These are phyloP conservation scores for Eupithecia tripunctaria DNA, from an alignment of 2,888 invertebrate genomes.

Conservation along the genomic window DNA sequence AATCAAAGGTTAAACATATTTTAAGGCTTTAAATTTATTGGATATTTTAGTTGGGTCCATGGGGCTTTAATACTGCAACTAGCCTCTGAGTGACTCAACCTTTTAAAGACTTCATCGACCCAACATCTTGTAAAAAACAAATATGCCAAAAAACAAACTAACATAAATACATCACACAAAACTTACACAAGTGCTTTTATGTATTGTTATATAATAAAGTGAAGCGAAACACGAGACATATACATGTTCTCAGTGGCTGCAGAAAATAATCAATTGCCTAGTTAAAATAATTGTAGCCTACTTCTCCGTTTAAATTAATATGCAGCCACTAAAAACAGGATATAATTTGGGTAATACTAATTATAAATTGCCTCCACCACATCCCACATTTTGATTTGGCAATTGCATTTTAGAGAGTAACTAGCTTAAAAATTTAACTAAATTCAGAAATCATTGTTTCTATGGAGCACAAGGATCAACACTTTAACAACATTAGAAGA, in stretches of 20 bases:
- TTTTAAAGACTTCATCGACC: constrained; percentile 51
- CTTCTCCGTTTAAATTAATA: constrained; percentile 37
- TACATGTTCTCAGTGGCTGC: constrained; percentile 53
- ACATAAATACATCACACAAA: constrained; percentile 60
- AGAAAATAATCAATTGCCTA: constrained; percentile 56
- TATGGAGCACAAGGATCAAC: constrained; percentile 16
- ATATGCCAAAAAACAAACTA: constrained; percentile 52
- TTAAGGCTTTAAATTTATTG: constrained; percentile 27
- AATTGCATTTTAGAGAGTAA: constrained; percentile 32
- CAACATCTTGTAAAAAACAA: constrained; percentile 46
- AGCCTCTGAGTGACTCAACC: constrained; percentile 57
- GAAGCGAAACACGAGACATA: constrained; percentile 52
- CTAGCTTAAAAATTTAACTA: constrained; percentile 18
- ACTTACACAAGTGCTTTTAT: constrained; percentile 70
- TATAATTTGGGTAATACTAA: constrained; percentile 31
- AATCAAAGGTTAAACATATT: not conserved
- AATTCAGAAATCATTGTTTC: constrained; percentile 13
- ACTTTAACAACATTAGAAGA: constrained; percentile 26
- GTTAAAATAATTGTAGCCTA: constrained; percentile 50
- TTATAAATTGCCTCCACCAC: constrained; percentile 38
- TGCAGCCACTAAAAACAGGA: constrained; percentile 54
- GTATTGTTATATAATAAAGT: constrained; percentile 67
- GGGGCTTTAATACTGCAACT: constrained; percentile 54
- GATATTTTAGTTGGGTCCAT: constrained; percentile 48
- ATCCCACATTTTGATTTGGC: constrained; percentile 18